A percentile compares a stretch with the other conserved stretches of the same genome.
These are phyloP conservation scores for Gobius niger DNA, from an alignment of 2,113 vertebrate genomes.

Conservation along the genomic window DNA sequence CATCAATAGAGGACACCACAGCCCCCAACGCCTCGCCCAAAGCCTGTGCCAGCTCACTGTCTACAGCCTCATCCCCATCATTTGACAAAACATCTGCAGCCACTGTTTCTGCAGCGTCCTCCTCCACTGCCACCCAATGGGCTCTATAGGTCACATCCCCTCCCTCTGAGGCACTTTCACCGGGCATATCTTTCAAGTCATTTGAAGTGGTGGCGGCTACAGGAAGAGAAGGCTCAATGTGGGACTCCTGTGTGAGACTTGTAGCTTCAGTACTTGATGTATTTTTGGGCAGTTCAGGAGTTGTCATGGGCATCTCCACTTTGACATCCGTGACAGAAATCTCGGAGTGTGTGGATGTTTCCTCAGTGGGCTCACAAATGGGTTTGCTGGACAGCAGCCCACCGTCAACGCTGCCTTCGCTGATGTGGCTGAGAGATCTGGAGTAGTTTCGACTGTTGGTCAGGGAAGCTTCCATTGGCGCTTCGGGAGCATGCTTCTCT, in stretches of 20 bases:
- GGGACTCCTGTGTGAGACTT: background rate
- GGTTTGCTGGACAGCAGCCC: conserved; percentile 49
- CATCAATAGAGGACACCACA: conserved; percentile 86
- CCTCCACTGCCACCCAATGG: conserved; percentile 49
- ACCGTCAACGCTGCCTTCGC: conserved; percentile 86
- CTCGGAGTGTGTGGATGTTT: conserved; percentile 30
- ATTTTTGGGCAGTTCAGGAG: conserved; percentile 18
- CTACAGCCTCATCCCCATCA: conserved; percentile 28
- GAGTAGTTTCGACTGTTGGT: conserved; percentile 81
- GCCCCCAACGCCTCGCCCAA: conserved; percentile 84
- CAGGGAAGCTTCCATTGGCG: conserved; percentile 23
- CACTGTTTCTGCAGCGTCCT: conserved; percentile 33
- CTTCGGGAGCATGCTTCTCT: conserved; percentile 18
- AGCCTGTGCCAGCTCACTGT: conserved; percentile 60
- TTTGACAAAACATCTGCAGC: background rate
- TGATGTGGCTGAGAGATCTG: conserved; percentile 94
- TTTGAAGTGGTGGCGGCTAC: conserved; percentile 7
- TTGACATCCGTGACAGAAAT: conserved; percentile 57
- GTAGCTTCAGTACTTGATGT: background rate
- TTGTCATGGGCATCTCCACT: conserved; percentile 38
- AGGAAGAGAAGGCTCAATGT: background rate
- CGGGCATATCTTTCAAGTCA: background rate
- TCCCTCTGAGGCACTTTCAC: background rate
- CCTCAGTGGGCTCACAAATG: conserved; percentile 34
- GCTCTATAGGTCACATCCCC: conserved; percentile 43